A percentile compares a stretch with the other conserved stretches of the same genome.
These are phyloP conservation scores for Sebastes kiyomatsui DNA, from an alignment of 2,797 vertebrate species.

Conservation along the genomic window DNA sequence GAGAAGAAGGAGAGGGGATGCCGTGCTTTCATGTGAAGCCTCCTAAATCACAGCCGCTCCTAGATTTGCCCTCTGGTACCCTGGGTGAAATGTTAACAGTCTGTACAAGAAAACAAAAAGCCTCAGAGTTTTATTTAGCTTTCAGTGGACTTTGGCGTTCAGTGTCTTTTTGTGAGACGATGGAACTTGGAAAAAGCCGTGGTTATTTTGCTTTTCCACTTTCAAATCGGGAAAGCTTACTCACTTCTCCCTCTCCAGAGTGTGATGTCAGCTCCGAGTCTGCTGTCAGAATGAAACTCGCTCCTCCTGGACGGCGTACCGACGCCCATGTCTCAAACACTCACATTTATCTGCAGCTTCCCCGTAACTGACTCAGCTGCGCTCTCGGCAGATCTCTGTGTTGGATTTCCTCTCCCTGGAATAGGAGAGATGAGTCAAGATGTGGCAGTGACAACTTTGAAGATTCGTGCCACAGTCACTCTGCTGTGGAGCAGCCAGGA, in stretches of 20 bases:
- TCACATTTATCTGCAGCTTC: constrained; percentile 38
- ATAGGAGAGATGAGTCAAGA: constrained; percentile 21
- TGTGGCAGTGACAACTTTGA: constrained; percentile 15
- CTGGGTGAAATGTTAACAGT: constrained; percentile 10
- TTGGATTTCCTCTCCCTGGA: constrained; percentile 36
- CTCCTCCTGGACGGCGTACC: constrained; percentile 19
- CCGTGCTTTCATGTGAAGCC: constrained; percentile 27
- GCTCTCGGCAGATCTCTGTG: constrained; percentile 20
- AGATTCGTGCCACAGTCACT: neutral
- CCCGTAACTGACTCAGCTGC: constrained; percentile 26
- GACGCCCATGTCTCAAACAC: constrained; percentile 37
- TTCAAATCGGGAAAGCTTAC: constrained; percentile 52
- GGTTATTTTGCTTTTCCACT: constrained; percentile 53
- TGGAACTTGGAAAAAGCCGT: constrained; percentile 50
- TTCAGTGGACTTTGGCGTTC: constrained; percentile 10
- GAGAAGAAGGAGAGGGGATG: neutral
- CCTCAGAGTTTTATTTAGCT: constrained; percentile 38
- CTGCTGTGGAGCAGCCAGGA: neutral
- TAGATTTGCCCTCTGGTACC: constrained; percentile 10
- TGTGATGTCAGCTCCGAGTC: constrained; percentile 50
- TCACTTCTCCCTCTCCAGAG: constrained; percentile 65
- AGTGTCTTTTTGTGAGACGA: constrained; percentile 23
- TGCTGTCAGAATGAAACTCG: constrained; percentile 40
- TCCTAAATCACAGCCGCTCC: constrained; percentile 30
- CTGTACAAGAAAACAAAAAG: neutral